A percentile compares a stretch with the other conserved stretches of the same genome.
phyloP scores from a whole-genome alignment of 2,797 vertebrate genomes.

The Xenopus petersii region DNA sequence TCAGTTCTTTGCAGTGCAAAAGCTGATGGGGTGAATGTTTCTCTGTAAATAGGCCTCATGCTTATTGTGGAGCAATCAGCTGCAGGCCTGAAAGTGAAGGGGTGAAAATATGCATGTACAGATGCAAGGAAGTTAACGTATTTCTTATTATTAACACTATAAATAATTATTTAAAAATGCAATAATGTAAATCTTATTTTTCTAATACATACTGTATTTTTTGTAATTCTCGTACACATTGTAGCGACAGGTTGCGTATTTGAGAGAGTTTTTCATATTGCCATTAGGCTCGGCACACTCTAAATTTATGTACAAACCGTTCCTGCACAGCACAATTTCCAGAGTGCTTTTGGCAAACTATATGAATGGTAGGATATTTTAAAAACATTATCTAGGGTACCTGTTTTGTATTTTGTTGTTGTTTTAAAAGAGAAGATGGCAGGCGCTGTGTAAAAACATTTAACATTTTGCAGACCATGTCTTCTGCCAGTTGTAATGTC shows the following conservation, averaged over 20 bases:
- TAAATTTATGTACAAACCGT: no score
- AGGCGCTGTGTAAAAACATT: no score
- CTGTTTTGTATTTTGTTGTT: no score
- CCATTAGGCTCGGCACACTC: no score
- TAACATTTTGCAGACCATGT: no score
- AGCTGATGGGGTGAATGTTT: slow-evolving; percentile 62
- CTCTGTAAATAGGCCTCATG: background rate
- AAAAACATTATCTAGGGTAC: no score
- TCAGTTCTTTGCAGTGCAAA: slow-evolving; percentile 59
- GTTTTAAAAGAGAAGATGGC: no score
- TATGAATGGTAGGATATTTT: no score
- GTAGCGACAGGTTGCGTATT: slow-evolving; percentile 27
- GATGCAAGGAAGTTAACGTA: slow-evolving; percentile 60
- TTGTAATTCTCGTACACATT: slow-evolving; percentile 1
- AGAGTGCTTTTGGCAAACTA: no score
- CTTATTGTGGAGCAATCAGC: background rate
- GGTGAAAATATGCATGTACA: slow-evolving; percentile 50
- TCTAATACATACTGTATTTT: slow-evolving; percentile 63
- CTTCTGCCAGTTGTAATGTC: no score
- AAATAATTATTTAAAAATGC: slow-evolving; percentile 71
- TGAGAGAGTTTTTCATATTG: no score
- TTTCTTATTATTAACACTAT: slow-evolving; percentile 64
- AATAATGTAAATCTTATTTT: slow-evolving; percentile 70
- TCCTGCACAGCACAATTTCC: no score
- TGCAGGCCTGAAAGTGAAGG: slow-evolving; percentile 20